Base-by-base conservation (phyloP, 2,797 vertebrate genomes). In the Brachyalestes nurse region DNA sequence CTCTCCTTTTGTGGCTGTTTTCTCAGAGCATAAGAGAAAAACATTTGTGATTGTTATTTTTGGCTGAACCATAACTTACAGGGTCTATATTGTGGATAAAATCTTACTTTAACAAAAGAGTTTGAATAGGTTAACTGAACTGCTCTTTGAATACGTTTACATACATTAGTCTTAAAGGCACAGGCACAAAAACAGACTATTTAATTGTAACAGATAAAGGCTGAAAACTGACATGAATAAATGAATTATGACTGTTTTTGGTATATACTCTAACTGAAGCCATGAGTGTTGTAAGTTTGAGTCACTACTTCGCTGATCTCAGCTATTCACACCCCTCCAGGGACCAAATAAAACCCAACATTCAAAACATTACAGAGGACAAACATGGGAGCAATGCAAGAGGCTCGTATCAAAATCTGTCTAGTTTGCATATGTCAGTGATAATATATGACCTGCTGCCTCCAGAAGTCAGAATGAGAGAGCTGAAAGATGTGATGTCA, bases 341-440 rank as follows among this genome's bases (percentile, higher is more conserved):
- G 69, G 61, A 58, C 4, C 60, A 16, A 45, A 55, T 72, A 49
- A 66, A 77, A 53, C 42, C 14, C 60, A 38, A 55, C 49, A 62
- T 66, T 62, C 70, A 77, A 72, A 72, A 65, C 60, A 61, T 65
- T 72, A 72, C 58, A 57, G 17, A 67, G 74, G 58, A 19, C 57
- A 74, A 74, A 45, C 16, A 61, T 28, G 51, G 53, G 23, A 77
- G 70, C 16, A 5, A 2, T 16, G 42, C 49, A 17, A 23, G 12
- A 28, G 28, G 42, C 34, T 23, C 58, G n/a, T 38, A 78, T 58
- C 34, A 60, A 58, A 67, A 73, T 73, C 9, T 17, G 40, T 67
- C 34, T 67, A 38, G 62, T 69, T 74, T 78, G 62, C 81, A 78
- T 78, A 67, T 78, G 62, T 69, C 75, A 67, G 42, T 57, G 70